Evolutionary conservation across 2,113 vertebrate species (phyloP).

Genomic region (Vulpes ferrilata): DNA sequence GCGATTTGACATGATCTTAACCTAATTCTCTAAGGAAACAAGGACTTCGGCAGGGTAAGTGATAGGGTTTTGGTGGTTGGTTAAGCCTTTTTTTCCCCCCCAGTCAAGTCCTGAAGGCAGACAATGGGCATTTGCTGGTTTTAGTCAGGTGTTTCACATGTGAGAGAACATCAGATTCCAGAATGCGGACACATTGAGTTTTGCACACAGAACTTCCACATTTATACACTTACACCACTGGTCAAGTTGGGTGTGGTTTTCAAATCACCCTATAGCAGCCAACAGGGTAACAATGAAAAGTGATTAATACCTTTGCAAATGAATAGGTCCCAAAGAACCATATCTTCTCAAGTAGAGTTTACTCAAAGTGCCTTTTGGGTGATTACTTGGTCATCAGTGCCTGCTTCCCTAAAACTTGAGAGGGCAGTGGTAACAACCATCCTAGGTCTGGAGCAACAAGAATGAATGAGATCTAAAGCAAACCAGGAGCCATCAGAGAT

Average conservation of each 20-base stretch:
- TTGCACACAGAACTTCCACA: slow-evolving; percentile 87
- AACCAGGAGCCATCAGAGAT: slow-evolving; percentile 76
- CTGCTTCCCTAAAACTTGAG: slow-evolving; percentile 82
- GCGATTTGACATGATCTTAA: slow-evolving; percentile 86
- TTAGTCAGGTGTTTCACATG: slow-evolving; percentile 82
- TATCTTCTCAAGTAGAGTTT: slow-evolving; percentile 83
- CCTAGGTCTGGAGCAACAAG: slow-evolving; percentile 78
- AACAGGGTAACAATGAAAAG: slow-evolving; percentile 88
- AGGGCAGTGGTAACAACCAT: slow-evolving; percentile 80
- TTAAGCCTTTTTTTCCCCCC: slow-evolving; percentile 56
- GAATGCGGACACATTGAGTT: slow-evolving; percentile 84
- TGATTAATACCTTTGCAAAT: slow-evolving; percentile 85
- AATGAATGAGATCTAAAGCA: slow-evolving; percentile 82
- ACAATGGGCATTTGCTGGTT: slow-evolving; percentile 79
- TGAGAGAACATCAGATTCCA: slow-evolving; percentile 85
- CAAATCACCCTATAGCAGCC: slow-evolving; percentile 85
- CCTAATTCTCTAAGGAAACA: slow-evolving; percentile 87
- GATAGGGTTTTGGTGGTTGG: slow-evolving; percentile 60
- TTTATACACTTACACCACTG: slow-evolving; percentile 84
- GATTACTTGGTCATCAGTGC: slow-evolving; percentile 82
- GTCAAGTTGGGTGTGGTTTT: slow-evolving; percentile 85
- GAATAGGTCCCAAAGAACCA: slow-evolving; percentile 82
- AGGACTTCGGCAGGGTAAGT: slow-evolving; percentile 81
- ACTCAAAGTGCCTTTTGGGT: slow-evolving; percentile 86
- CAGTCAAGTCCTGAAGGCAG: slow-evolving; percentile 81